phyloP scores from a whole-genome alignment of 2,113 vertebrate genomes.

The Vidua macroura region DNA sequence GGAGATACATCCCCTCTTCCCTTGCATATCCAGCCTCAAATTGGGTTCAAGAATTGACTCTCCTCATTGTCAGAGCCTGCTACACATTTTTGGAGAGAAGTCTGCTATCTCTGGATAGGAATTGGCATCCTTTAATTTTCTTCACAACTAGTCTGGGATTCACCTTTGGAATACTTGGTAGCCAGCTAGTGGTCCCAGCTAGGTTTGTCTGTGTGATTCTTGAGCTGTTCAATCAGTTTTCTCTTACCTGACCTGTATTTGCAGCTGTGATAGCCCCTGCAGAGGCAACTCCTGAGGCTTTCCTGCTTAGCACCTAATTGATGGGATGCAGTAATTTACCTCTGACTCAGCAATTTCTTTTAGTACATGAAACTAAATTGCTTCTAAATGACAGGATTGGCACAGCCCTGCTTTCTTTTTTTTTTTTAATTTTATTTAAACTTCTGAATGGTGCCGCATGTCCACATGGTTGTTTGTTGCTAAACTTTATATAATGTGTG shows the following conservation, averaged over 20 bases:
- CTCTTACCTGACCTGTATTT: neutral
- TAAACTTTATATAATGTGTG: slow-evolving; percentile 84
- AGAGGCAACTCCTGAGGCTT: slow-evolving; percentile 44
- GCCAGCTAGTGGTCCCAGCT: neutral
- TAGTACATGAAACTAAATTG: slow-evolving; percentile 64
- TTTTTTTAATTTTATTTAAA: slow-evolving; percentile 66
- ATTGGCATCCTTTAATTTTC: neutral
- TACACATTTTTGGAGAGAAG: neutral
- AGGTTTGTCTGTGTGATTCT: neutral
- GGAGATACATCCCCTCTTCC: slow-evolving; percentile 1
- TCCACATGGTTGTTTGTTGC: slow-evolving; percentile 81
- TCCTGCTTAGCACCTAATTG: slow-evolving; percentile 41
- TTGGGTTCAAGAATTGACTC: neutral
- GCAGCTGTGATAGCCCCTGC: slow-evolving; percentile 14
- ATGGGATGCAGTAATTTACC: slow-evolving; percentile 57
- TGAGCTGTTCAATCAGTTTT: neutral
- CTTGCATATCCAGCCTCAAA: neutral
- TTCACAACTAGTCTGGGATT: neutral
- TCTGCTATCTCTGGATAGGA: neutral
- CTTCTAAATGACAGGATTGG: slow-evolving; percentile 77
- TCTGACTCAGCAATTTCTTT: slow-evolving; percentile 62
- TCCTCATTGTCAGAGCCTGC: neutral
- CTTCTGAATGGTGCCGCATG: slow-evolving; percentile 82
- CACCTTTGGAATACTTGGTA: neutral
- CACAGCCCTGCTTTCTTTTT: slow-evolving; percentile 75